These are phyloP conservation scores for Glyphotaelius pellucidus DNA, from an alignment of 2,888 invertebrate genomes.

Conservation along the genomic window DNA sequence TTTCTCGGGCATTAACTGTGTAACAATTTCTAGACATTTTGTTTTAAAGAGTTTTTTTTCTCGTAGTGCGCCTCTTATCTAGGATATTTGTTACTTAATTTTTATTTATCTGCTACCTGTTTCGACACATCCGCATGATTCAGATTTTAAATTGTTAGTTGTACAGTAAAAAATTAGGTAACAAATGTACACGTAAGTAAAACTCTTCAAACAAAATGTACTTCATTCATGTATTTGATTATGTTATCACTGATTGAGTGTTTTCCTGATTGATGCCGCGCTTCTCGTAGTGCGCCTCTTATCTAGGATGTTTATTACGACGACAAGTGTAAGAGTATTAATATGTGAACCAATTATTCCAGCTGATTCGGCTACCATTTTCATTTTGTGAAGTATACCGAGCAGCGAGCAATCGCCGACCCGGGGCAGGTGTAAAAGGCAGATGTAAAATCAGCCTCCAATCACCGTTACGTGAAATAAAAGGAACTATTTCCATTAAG, in stretches of 20 bases:
- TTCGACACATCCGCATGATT: too few species aligned
- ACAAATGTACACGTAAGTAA: too few species aligned
- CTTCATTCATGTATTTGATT: too few species aligned
- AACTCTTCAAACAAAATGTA: too few species aligned
- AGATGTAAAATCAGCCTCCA: constrained; percentile 27
- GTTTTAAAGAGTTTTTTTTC: too few species aligned
- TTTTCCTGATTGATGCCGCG: neutral
- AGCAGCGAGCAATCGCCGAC: neutral
- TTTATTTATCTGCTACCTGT: too few species aligned
- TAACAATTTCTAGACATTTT: too few species aligned
- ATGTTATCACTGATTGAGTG: neutral
- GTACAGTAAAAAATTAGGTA: too few species aligned
- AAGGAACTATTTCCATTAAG: constrained; percentile 41
- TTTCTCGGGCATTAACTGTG: too few species aligned
- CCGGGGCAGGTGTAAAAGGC: constrained; percentile 27
- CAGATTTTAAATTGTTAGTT: too few species aligned
- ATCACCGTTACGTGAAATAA: constrained; percentile 27
- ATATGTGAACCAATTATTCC: constrained; percentile 16
- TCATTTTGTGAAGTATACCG: neutral
- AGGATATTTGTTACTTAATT: too few species aligned
- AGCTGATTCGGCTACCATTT: constrained; percentile 25
- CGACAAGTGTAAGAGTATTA: neutral
- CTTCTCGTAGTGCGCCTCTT: neutral
- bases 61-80: too few species aligned
- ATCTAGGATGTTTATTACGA: neutral